Evolutionary conservation across 2,113 vertebrate species (phyloP), one percentile per base, ranked within the genome.

Genomic region (Urocolius indicus): DNA sequence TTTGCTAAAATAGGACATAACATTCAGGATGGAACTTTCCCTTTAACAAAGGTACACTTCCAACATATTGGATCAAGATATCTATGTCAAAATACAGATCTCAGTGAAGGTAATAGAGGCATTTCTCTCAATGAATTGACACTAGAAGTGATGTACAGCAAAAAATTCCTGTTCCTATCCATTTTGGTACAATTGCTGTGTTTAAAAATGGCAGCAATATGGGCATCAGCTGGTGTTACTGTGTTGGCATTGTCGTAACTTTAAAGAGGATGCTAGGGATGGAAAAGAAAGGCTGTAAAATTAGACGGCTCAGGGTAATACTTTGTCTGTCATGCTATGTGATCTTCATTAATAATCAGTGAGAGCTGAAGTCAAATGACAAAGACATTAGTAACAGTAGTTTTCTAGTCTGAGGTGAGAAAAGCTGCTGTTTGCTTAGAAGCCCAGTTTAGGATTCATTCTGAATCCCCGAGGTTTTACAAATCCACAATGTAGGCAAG

Each of bases 371-470:
- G 43, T 36, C 2, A 6, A 87, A 41, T 41, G 45, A 84, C 72
- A 90, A 77, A 88, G 59, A 59, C 34, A 73, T 95, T 96, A 97
- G 76, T 94, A 86, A 36, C n/a, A 52, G 83, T 93, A 72, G 49
- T 61, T 48, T 73, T 84, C 59, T 67, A 20, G 32, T 69, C 26
- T 34, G 43, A 23, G n/a, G 34, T 73, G 36, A 80, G 73, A 91
- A 91, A 76, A 89, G 48, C 89, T 89, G 89, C 89, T 82, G 57
- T 81, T 90, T 85, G 69, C 22, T 19, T 30, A 45, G n/a, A 66
- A 84, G 32, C 41, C 32, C 30, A 76, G 14, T n/a, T 57, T 69
- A 8, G 0, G 2, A 12, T 51, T 83, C 43, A 43, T 11, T 67
- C 32, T 5, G 2, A 78, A 84, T 48, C 16, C 48, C 41, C 10